phyloP scores from a whole-genome alignment of 2,113 vertebrate species.

The Caracal caracal region DNA sequence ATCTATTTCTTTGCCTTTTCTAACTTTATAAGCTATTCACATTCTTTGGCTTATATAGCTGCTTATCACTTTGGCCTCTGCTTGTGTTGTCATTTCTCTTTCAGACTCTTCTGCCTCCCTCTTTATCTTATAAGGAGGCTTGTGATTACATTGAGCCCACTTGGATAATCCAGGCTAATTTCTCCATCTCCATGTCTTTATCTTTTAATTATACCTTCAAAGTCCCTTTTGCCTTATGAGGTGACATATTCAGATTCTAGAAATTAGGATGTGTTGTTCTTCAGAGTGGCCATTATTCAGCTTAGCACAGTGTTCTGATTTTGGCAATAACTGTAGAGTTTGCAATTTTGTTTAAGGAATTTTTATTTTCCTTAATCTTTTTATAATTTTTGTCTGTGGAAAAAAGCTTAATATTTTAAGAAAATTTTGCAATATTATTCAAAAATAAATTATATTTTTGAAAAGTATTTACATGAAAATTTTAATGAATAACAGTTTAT shows the following conservation, averaged over 20 bases:
- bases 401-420: neutral
- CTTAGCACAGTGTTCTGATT: neutral
- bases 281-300: neutral
- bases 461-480: neutral
- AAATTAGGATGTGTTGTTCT: neutral
- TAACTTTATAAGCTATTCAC: neutral
- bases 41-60: neutral
- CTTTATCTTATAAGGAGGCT: neutral
- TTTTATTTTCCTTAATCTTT: neutral
- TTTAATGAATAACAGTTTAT: neutral
- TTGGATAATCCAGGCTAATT: neutral
- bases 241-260: neutral
- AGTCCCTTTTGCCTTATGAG: neutral
- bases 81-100: neutral
- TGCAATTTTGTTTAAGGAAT: neutral
- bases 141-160: neutral
- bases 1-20: neutral
- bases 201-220: neutral
- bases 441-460: slow-evolving; percentile 2
- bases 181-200: neutral
- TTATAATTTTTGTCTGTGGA: neutral
- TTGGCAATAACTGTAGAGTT: neutral
- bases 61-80: neutral
- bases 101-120: neutral
- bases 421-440: neutral